phyloP scores from a whole-genome alignment of 1,140 invertebrate species.

The Oryctes rhinoceros region DNA sequence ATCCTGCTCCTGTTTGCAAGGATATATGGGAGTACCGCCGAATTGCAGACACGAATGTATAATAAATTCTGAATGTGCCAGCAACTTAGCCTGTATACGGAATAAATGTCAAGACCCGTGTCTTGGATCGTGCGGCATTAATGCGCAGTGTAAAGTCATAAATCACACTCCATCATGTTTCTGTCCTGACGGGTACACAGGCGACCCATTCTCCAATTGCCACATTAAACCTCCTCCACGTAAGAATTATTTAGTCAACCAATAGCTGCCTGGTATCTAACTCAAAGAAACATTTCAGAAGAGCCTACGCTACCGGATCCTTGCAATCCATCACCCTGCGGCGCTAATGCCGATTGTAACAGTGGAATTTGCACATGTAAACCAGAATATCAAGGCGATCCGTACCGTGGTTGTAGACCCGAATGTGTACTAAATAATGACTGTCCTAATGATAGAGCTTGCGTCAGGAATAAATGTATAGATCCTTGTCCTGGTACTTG shows the following conservation, averaged over 20 bases:
- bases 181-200: slow-evolving; percentile 73
- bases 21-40: slow-evolving; percentile 76
- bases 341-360: slow-evolving; percentile 64
- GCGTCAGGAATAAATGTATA: slow-evolving; percentile 73
- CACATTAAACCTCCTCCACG: slow-evolving; percentile 63
- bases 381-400: slow-evolving; percentile 73
- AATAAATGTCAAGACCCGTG: slow-evolving; percentile 78
- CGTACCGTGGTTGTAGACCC: slow-evolving; percentile 73
- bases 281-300: slow-evolving; percentile 36
- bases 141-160: slow-evolving; percentile 73
- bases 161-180: slow-evolving; percentile 76
- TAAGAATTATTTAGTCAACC: slow-evolving; percentile 45
- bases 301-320: slow-evolving; percentile 59
- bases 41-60: slow-evolving; percentile 78
- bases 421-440: slow-evolving; percentile 75
- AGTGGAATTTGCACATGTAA: slow-evolving; percentile 72
- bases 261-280: slow-evolving; percentile 66
- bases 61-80: slow-evolving; percentile 74
- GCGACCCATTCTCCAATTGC: slow-evolving; percentile 78
- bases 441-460: slow-evolving; percentile 72
- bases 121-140: slow-evolving; percentile 74
- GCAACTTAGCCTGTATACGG: slow-evolving; percentile 72
- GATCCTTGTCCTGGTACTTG: slow-evolving; percentile 81
- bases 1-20: slow-evolving; percentile 72
- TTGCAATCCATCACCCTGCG: slow-evolving; percentile 72